Conservation (phyloP, 2,888 invertebrate species). For the Lasioglossum lativentre region DNA sequence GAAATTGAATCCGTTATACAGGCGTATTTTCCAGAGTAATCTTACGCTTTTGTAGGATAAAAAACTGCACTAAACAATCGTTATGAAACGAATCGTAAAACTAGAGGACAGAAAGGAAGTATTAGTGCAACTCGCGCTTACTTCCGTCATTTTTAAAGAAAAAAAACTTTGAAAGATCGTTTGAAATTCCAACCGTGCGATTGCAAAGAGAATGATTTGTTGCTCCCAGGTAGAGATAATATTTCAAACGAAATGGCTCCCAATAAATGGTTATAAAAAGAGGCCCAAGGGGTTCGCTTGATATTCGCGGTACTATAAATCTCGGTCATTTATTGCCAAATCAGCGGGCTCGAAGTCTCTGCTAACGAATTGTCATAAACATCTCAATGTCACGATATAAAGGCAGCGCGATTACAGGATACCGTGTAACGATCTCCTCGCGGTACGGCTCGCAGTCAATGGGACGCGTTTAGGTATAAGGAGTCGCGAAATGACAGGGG, state of each 20-base stretch:
- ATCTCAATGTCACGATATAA: slow-evolving; percentile 36
- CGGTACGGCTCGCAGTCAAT: slow-evolving; percentile 32
- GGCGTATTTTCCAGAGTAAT: neutral
- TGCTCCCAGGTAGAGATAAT: neutral
- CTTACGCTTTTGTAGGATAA: neutral
- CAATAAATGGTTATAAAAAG: neutral
- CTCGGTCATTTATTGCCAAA: neutral
- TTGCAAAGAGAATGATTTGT: neutral
- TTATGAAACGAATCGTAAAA: neutral
- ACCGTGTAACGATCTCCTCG: slow-evolving; percentile 40
- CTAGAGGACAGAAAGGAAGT: neutral
- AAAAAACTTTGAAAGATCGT: neutral
- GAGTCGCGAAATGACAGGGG: slow-evolving; percentile 55
- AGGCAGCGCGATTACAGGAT: slow-evolving; percentile 13
- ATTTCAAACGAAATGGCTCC: neutral
- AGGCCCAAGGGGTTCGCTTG: neutral
- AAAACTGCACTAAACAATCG: neutral
- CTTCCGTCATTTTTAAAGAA: neutral
- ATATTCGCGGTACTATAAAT: neutral
- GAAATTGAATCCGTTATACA: no score
- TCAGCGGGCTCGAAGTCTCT: neutral
- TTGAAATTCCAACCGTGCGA: neutral
- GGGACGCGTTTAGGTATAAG: slow-evolving; percentile 40
- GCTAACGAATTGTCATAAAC: slow-evolving; percentile 15
- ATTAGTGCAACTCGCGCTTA: neutral